These are phyloP conservation scores for Cyprinodon brontotheroides DNA, from an alignment of 2,113 vertebrate genomes.

Conservation along the genomic window DNA sequence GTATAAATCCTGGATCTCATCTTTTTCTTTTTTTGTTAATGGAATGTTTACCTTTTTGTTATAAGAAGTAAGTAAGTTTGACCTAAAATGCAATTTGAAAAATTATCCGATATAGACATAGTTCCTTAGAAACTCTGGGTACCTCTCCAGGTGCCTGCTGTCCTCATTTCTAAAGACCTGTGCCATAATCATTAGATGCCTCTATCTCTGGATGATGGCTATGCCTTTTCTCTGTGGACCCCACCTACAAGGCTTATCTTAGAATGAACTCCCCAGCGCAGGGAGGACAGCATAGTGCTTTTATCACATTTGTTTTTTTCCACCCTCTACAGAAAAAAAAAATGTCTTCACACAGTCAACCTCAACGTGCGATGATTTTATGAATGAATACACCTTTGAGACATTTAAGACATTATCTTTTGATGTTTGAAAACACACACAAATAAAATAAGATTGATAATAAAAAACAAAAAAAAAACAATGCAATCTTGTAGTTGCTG, in stretches of 20 bases:
- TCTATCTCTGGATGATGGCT: slow-evolving; percentile 5
- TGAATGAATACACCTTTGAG: not conserved
- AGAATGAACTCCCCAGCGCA: slow-evolving; percentile 4
- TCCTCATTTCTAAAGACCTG: not conserved
- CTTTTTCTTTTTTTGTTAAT: not conserved
- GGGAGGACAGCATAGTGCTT: not conserved
- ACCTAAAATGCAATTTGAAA: not conserved
- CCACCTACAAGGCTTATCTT: not conserved
- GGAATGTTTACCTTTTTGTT: not conserved
- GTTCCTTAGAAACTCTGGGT: not conserved
- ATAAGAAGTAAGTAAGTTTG: not conserved
- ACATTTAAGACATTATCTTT: not conserved
- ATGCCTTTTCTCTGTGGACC: not conserved
- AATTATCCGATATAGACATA: not conserved
- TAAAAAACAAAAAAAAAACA: not conserved
- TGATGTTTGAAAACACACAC: not conserved
- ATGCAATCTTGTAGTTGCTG: not conserved
- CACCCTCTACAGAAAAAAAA: not conserved
- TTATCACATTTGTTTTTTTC: not conserved
- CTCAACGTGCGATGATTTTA: not conserved
- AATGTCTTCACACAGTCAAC: not conserved
- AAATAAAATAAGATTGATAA: not conserved
- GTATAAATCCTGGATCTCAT: not conserved
- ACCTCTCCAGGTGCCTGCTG: not conserved
- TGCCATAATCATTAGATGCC: not conserved